Evolutionary conservation across 23 tunicate genomes (phyloP).

Genomic region (Ascidia mentula): DNA sequence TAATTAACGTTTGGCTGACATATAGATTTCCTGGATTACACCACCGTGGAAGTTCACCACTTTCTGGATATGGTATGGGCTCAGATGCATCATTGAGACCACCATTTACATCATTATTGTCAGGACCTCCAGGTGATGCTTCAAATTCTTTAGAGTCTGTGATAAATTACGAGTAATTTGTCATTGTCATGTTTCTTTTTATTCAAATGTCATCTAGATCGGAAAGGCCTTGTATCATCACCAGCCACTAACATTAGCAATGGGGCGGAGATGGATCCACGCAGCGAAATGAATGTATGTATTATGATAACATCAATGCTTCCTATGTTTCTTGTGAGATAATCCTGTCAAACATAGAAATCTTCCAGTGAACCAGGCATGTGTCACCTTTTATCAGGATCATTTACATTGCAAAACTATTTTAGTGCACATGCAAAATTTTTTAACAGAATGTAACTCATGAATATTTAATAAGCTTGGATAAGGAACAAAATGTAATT

Average conservation of each 20-base stretch:
- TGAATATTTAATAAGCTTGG: neutral
- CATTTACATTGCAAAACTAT: neutral
- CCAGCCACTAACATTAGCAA: slow-evolving; percentile 13
- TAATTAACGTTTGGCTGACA: neutral
- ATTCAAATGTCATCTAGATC: slow-evolving; percentile 23
- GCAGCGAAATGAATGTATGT: slow-evolving; percentile 20
- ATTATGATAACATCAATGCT: neutral
- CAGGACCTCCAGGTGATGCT: slow-evolving; percentile 5
- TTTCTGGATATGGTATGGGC: neutral
- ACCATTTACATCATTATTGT: slow-evolving; percentile 21
- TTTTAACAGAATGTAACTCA: neutral
- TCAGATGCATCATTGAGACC: slow-evolving; percentile 17
- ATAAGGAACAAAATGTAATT: neutral
- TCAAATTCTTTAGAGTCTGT: too few relatives aligned
- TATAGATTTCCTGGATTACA: slow-evolving; percentile 30
- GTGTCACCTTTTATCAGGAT: neutral
- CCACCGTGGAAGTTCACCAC: slow-evolving; percentile 18
- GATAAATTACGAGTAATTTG: neutral
- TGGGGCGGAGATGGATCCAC: slow-evolving; percentile 15
- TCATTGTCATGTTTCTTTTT: too few relatives aligned
- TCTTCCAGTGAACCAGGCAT: too few relatives aligned
- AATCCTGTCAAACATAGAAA: too few relatives aligned
- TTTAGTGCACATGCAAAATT: neutral
- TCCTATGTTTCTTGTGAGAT: neutral
- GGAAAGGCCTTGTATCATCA: neutral